Evolutionary conservation across 2,797 vertebrate species (phyloP).

Genomic region (Xiphophorus birchmanni): DNA sequence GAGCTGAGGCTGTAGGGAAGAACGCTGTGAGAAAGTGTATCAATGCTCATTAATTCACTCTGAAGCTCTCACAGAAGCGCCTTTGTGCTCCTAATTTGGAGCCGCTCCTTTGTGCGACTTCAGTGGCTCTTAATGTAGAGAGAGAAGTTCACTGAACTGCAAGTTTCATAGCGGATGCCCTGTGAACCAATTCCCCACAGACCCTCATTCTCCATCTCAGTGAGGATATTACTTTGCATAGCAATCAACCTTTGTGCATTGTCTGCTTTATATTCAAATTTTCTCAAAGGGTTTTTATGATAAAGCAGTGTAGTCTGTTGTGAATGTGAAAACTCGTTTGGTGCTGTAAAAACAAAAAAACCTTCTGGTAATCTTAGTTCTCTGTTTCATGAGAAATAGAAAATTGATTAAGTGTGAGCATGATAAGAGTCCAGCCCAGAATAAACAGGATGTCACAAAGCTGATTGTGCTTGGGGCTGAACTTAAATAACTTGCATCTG

Average conservation of each 20-base stretch:
- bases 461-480: constrained; percentile 13
- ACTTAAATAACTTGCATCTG: constrained; percentile 36
- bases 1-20: constrained; percentile 54
- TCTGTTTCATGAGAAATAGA: constrained; percentile 25
- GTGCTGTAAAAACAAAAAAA: constrained; percentile 7
- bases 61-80: constrained; percentile 76
- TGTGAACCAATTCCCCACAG: constrained; percentile 72
- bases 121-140: constrained; percentile 74
- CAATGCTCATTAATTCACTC: constrained; percentile 78
- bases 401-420: constrained; percentile 24
- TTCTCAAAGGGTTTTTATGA: constrained; percentile 29
- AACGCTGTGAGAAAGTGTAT: constrained; percentile 76
- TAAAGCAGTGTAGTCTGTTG: constrained; percentile 15
- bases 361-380: constrained; percentile 13
- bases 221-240: constrained; percentile 64
- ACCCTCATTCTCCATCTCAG: constrained; percentile 58
- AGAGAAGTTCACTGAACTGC: constrained; percentile 71
- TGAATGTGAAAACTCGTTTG: constrained; percentile 16
- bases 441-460: constrained; percentile 50
- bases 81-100: constrained; percentile 83
- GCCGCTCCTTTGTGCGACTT: constrained; percentile 78
- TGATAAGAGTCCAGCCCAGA: constrained; percentile 30
- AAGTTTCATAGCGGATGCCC: constrained; percentile 67
- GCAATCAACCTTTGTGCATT: constrained; percentile 66
- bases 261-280: constrained; percentile 59